Evolutionary conservation across 2,797 vertebrate genomes (phyloP).

Genomic region (Melanotaenia parkinsoni): DNA sequence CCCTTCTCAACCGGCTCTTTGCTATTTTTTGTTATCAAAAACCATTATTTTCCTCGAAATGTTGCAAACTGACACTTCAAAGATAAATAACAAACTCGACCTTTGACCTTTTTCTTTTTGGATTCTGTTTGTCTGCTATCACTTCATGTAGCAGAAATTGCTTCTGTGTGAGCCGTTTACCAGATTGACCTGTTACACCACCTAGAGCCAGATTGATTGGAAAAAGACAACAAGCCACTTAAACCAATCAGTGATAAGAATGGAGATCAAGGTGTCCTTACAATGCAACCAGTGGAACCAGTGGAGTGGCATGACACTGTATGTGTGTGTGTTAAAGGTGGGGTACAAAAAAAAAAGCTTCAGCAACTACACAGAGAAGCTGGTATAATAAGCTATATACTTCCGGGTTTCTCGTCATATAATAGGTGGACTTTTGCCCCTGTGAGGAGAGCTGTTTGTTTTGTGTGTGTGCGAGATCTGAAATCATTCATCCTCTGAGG

Average conservation of each 20-base stretch:
- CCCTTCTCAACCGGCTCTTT: neutral
- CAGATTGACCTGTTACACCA: constrained; percentile 39
- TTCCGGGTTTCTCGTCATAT: constrained; percentile 68
- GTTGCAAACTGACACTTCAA: neutral
- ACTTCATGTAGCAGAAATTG: neutral
- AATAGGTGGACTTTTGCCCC: constrained; percentile 74
- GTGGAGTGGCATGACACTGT: constrained; percentile 64
- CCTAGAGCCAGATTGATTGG: constrained; percentile 30
- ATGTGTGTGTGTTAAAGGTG: constrained; percentile 57
- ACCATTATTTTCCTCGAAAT: neutral
- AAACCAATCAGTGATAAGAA: constrained; percentile 56
- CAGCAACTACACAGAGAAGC: constrained; percentile 48
- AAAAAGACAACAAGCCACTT: constrained; percentile 40
- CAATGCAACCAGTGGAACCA: constrained; percentile 76
- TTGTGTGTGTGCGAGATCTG: constrained; percentile 29
- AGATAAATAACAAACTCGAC: constrained; percentile 1
- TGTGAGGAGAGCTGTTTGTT: constrained; percentile 54
- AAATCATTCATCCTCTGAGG: neutral
- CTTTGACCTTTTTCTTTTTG: neutral
- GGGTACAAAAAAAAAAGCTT: constrained; percentile 54
- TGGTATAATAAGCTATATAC: constrained; percentile 47
- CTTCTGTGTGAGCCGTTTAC: neutral
- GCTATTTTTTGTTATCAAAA: neutral
- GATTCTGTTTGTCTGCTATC: neutral
- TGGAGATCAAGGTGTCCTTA: constrained; percentile 48